Evolutionary conservation across 2,888 invertebrate species (phyloP).

Genomic region (Boloria euphrosyne): DNA sequence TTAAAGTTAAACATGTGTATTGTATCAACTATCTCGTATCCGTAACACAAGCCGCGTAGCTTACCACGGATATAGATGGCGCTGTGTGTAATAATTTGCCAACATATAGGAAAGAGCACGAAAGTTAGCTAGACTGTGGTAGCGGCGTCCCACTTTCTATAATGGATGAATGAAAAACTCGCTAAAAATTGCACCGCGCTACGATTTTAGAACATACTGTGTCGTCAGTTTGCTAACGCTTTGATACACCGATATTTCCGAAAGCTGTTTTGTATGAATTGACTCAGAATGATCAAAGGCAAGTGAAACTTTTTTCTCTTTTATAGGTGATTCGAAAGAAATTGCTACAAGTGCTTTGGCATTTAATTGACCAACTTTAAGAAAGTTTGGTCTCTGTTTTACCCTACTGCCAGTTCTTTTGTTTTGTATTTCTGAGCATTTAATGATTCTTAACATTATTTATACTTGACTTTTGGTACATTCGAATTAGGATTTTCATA

Average conservation of each 20-base stretch:
- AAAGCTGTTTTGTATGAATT: constrained; percentile 8
- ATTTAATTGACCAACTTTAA: no score
- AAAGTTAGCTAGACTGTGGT: constrained; percentile 8
- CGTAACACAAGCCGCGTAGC: no score
- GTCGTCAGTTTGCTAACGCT: constrained; percentile 1
- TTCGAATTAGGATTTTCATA: no score
- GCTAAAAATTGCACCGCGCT: constrained; percentile 15
- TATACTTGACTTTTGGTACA: no score
- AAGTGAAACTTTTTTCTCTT: background rate
- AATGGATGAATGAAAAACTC: constrained; percentile 10
- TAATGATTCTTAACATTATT: no score
- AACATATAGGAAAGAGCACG: background rate
- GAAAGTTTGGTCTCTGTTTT: no score
- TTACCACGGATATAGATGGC: no score
- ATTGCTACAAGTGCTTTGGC: background rate
- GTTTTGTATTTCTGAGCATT: no score
- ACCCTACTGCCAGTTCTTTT: no score
- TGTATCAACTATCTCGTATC: no score
- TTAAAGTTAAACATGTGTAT: no score
- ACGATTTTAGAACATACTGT: constrained; percentile 5
- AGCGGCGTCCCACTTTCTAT: constrained; percentile 6
- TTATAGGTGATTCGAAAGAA: background rate
- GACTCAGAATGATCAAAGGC: constrained; percentile 6
- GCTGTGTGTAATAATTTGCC: background rate
- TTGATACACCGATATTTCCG: constrained; percentile 2